A percentile compares a stretch with the other conserved stretches of the same genome.
phyloP scores from a whole-genome alignment of 1,140 invertebrate species.

The Zaprionus kolodkinae region DNA sequence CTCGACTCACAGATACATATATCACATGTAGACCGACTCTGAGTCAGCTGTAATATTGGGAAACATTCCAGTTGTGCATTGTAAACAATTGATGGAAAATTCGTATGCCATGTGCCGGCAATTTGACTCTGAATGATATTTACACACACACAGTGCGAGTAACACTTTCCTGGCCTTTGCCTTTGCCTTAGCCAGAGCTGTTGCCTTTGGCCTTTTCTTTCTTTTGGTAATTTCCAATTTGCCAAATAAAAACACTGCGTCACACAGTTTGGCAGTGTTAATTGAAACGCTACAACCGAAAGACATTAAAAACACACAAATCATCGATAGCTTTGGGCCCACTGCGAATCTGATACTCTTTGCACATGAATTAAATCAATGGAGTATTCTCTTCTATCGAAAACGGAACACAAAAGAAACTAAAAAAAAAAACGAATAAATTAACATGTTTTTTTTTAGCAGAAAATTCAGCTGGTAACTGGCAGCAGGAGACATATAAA shows the following conservation, averaged over 20 bases:
- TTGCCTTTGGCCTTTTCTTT: not conserved
- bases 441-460: too few species aligned
- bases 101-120: conserved; percentile 57
- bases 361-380: not conserved
- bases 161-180: conserved; percentile 50
- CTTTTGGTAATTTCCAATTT: conserved; percentile 64
- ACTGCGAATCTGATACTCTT: conserved; percentile 23
- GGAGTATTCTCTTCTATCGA: not conserved
- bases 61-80: conserved; percentile 45
- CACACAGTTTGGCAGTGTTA: conserved; percentile 59
- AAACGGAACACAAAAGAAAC: not conserved
- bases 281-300: conserved; percentile 60
- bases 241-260: conserved; percentile 73
- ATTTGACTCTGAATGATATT: conserved; percentile 54
- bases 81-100: conserved; percentile 65
- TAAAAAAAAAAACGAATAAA: too few species aligned
- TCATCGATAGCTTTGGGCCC: not conserved
- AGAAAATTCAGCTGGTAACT: too few species aligned
- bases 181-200: conserved; percentile 30
- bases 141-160: conserved; percentile 47
- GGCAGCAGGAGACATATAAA: too few species aligned
- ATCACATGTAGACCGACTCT: not conserved
- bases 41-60: conserved; percentile 53
- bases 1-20: not conserved
- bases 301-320: conserved; percentile 36